phyloP scores from a whole-genome alignment of 1,140 invertebrate species.

The Frieseomelitta varia region DNA sequence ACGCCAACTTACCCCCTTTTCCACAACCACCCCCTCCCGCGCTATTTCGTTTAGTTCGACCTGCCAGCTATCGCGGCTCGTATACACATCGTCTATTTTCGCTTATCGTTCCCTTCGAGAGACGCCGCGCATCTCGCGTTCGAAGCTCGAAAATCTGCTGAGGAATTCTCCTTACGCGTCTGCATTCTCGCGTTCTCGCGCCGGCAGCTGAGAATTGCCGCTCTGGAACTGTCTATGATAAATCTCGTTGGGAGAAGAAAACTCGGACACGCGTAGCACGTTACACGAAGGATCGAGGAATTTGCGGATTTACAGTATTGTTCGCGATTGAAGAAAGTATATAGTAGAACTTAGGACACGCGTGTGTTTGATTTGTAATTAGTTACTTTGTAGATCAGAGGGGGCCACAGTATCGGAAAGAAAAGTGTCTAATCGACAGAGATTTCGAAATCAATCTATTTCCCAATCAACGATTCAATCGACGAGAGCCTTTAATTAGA shows the following conservation, averaged over 20 bases:
- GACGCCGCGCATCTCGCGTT: no score
- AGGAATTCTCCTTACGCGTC: background rate
- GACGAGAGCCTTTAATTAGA: background rate
- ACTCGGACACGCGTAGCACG: background rate
- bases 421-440: background rate
- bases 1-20: background rate
- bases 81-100: background rate
- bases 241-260: background rate
- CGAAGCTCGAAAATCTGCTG: background rate
- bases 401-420: no score
- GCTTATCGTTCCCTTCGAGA: constrained; percentile 5
- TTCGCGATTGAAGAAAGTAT: background rate
- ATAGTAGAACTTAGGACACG: background rate
- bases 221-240: background rate
- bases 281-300: background rate
- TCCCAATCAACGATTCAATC: background rate
- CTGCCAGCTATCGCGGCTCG: background rate
- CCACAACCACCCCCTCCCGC: background rate
- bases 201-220: background rate
- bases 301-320: background rate
- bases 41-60: constrained; percentile 20
- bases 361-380: background rate
- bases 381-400: background rate
- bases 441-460: background rate
- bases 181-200: background rate